A percentile compares a stretch with the other conserved stretches of the same genome.
These are phyloP conservation scores for Pocillopora damicornis DNA, from an alignment of 64 coral and sea anemone species.

Conservation along the genomic window DNA sequence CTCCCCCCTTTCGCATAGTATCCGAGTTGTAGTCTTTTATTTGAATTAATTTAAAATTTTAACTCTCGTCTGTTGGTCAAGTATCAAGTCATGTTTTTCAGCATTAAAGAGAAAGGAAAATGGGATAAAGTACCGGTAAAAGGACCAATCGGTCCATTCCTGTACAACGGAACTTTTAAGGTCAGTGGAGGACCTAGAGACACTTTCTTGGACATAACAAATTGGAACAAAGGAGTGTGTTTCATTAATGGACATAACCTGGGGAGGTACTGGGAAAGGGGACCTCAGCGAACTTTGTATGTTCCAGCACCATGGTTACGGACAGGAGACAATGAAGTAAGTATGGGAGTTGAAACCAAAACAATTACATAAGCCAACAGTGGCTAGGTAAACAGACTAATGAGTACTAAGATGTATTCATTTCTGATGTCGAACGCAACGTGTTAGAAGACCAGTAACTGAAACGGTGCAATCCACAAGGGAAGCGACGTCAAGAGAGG, in stretches of 20 bases:
- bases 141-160: neutral
- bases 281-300: constrained; percentile 77
- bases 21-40: no score
- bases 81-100: neutral
- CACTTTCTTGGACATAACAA: constrained; percentile 64
- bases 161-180: constrained; percentile 57
- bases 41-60: no score
- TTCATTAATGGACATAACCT: constrained; percentile 89
- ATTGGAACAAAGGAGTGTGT: constrained; percentile 79
- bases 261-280: constrained; percentile 80
- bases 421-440: no score
- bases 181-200: constrained; percentile 64
- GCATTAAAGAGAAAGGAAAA: constrained; percentile 30
- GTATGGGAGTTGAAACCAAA: neutral
- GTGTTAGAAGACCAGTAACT: no score
- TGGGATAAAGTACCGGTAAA: constrained; percentile 38
- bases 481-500: no score
- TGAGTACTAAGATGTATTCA: no score
- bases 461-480: no score
- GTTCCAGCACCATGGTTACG: constrained; percentile 72
- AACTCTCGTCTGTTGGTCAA: no score
- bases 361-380: neutral
- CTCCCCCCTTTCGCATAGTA: no score
- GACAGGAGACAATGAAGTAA: constrained; percentile 66
- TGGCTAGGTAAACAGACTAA: no score